Evolutionary conservation across 2,113 vertebrate genomes (phyloP).

Genomic region (Alces alces): DNA sequence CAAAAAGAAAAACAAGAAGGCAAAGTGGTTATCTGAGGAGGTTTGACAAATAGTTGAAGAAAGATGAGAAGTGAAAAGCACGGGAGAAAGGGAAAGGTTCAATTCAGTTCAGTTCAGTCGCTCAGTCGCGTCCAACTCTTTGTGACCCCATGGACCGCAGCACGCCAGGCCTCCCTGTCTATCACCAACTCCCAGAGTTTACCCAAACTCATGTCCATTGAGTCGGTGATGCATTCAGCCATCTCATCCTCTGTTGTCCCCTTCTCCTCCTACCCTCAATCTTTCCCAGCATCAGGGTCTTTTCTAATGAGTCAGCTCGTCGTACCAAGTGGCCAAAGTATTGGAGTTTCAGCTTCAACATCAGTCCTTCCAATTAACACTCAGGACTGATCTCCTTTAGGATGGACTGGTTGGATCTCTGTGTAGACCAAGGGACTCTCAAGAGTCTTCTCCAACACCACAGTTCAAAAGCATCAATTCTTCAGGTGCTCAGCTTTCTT

Average conservation of each 20-base stretch:
- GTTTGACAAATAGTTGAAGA: background rate
- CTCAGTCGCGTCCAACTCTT: background rate
- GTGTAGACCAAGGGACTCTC: background rate
- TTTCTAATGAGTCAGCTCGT: background rate
- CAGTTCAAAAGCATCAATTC: too few relatives aligned
- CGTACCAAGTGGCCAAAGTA: background rate
- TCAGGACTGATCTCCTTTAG: background rate
- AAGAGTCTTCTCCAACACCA: background rate
- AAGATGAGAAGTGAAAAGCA: background rate
- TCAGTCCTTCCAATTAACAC: background rate
- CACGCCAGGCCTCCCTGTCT: background rate
- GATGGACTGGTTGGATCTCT: background rate
- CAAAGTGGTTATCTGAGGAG: background rate
- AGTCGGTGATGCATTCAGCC: background rate
- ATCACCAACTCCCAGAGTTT: background rate
- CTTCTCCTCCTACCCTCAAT: background rate
- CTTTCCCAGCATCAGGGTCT: background rate
- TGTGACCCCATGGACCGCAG: fast-evolving
- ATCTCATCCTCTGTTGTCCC: background rate
- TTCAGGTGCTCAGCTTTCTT: too few relatives aligned
- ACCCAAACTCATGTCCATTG: background rate
- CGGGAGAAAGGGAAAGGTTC: background rate
- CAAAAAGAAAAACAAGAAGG: background rate
- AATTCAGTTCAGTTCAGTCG: background rate
- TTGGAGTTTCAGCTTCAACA: background rate